Conservation (phyloP, 2,113 vertebrate genomes). For the Illadopsis cleaveri region DNA sequence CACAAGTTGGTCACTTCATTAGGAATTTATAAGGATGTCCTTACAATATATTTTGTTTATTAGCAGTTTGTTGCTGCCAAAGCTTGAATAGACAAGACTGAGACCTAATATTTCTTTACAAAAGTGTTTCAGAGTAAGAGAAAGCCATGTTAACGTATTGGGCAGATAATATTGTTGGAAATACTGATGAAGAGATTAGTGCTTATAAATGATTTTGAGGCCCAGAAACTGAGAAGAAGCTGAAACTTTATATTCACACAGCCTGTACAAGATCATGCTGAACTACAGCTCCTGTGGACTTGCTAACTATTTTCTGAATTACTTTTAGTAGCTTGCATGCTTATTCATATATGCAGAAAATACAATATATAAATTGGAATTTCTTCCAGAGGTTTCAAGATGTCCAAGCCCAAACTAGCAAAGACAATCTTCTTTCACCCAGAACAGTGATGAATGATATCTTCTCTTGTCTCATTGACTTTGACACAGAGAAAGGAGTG, state of each 20-base stretch:
- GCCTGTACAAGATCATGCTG: background rate
- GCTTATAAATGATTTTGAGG: background rate
- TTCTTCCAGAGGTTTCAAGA: background rate
- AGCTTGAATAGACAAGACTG: background rate
- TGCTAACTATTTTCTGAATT: background rate
- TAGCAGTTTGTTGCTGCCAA: background rate
- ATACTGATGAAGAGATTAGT: background rate
- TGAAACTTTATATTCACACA: background rate
- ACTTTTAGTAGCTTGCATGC: background rate
- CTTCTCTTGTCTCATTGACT: background rate
- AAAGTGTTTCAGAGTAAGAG: background rate
- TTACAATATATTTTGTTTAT: background rate
- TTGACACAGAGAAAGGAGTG: background rate
- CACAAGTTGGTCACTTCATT: background rate
- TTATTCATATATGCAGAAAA: background rate
- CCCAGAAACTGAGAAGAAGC: background rate
- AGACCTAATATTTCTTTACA: background rate
- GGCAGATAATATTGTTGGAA: background rate
- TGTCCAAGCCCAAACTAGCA: background rate
- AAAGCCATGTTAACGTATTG: background rate
- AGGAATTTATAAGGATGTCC: background rate
- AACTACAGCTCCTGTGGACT: background rate
- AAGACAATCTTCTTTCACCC: background rate
- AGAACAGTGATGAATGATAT: background rate
- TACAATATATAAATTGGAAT: background rate